Conservation (phyloP, 2,888 invertebrate genomes). For the Trilocha varians region DNA sequence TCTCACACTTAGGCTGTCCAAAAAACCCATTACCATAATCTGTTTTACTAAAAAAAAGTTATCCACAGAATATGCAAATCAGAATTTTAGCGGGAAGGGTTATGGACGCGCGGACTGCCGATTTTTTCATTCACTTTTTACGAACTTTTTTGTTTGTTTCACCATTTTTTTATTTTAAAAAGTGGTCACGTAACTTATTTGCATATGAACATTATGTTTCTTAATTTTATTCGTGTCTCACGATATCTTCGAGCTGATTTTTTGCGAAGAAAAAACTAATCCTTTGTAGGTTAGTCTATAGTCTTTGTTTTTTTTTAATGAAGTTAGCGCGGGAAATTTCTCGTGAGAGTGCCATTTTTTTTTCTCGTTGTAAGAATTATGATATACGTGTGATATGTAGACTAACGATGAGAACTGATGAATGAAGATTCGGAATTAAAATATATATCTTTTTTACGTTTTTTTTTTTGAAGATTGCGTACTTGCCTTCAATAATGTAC, state of each 20-base stretch:
- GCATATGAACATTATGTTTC: slow-evolving; percentile 34
- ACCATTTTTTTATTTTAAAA: slow-evolving; percentile 39
- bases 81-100: slow-evolving; percentile 39
- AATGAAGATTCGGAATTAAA: too few relatives aligned
- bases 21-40: slow-evolving; percentile 67
- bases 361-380: background rate
- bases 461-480: too few relatives aligned
- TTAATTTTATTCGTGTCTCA: slow-evolving; percentile 61
- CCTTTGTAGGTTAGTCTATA: slow-evolving; percentile 11
- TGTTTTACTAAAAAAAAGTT: slow-evolving; percentile 50
- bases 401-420: too few relatives aligned
- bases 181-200: slow-evolving; percentile 59
- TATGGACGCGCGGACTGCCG: slow-evolving; percentile 31
- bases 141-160: slow-evolving; percentile 26
- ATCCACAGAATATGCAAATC: slow-evolving; percentile 64
- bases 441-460: too few relatives aligned
- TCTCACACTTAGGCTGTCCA: slow-evolving; percentile 47
- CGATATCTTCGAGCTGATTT: slow-evolving; percentile 35
- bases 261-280: slow-evolving; percentile 21
- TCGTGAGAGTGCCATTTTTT: background rate
- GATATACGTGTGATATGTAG: background rate
- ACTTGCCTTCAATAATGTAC: too few relatives aligned
- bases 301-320: slow-evolving; percentile 5
- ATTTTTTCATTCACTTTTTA: slow-evolving; percentile 29
- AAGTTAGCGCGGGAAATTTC: background rate